These are phyloP conservation scores for Manduca sexta DNA, from an alignment of 1,140 invertebrate species.

Conservation along the genomic window DNA sequence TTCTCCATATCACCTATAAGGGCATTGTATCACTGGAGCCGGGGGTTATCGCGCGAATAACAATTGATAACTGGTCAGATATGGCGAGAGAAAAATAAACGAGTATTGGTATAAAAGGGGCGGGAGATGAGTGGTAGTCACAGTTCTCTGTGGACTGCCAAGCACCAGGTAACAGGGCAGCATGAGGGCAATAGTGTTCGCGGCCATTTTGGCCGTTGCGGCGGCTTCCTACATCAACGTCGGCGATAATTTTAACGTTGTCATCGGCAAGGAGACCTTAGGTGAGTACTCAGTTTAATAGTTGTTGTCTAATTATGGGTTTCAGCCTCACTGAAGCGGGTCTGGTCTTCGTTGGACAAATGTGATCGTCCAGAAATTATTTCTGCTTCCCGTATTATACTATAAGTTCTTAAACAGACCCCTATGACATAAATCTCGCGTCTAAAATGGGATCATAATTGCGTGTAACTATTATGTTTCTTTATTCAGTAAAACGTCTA, in stretches of 20 bases:
- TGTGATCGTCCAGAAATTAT: too few species aligned
- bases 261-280: slow-evolving; percentile 44
- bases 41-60: slow-evolving; percentile 12
- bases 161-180: slow-evolving; percentile 16
- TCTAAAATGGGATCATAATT: too few species aligned
- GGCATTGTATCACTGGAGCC: neutral
- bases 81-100: neutral
- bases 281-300: slow-evolving; percentile 25
- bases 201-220: slow-evolving; percentile 39
- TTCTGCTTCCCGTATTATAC: too few species aligned
- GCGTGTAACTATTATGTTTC: too few species aligned
- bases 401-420: too few species aligned
- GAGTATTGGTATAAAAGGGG: slow-evolving; percentile 36
- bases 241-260: slow-evolving; percentile 16
- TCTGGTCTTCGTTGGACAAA: too few species aligned
- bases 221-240: slow-evolving; percentile 41
- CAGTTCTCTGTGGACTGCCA: slow-evolving; percentile 18
- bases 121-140: slow-evolving; percentile 1
- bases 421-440: too few species aligned
- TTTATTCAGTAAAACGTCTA: too few species aligned
- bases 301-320: too few species aligned
- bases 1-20: neutral
- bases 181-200: slow-evolving; percentile 47
- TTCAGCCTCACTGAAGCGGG: too few species aligned
- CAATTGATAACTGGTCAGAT: slow-evolving; percentile 9